Conservation (phyloP, 2,888 invertebrate species). For the Hofmannophila pseudospretella region DNA sequence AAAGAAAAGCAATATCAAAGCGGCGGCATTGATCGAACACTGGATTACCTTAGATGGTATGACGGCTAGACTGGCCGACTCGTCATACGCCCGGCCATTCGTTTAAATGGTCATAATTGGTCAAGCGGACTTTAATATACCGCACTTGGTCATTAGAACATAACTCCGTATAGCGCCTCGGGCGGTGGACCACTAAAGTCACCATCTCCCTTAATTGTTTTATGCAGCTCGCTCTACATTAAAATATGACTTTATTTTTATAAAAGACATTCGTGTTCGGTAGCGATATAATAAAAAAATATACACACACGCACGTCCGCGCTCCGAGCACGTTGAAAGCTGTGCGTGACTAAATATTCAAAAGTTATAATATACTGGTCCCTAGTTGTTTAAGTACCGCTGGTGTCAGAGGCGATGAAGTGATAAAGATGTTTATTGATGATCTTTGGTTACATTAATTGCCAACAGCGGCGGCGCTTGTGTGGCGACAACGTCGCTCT, state of each 20-base stretch:
- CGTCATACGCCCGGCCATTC: slow-evolving; percentile 55
- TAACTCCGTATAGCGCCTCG: slow-evolving; percentile 22
- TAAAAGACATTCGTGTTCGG: slow-evolving; percentile 29
- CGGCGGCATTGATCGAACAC: slow-evolving; percentile 52
- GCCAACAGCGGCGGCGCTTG: slow-evolving; percentile 70
- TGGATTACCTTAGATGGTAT: slow-evolving; percentile 66
- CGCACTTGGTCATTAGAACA: slow-evolving; percentile 56
- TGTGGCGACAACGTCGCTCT: slow-evolving; percentile 51
- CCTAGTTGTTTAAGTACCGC: slow-evolving; percentile 58
- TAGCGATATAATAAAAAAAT: slow-evolving; percentile 32
- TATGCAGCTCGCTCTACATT: slow-evolving; percentile 21
- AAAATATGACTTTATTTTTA: slow-evolving; percentile 17
- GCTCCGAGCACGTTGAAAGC: slow-evolving; percentile 42
- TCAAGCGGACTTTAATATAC: slow-evolving; percentile 50
- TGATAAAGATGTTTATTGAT: slow-evolving; percentile 76
- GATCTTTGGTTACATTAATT: slow-evolving; percentile 74
- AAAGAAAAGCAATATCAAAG: slow-evolving; percentile 57
- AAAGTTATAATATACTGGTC: slow-evolving; percentile 53
- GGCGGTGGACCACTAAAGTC: slow-evolving; percentile 12
- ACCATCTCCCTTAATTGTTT: slow-evolving; percentile 21
- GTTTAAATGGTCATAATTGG: slow-evolving; percentile 73
- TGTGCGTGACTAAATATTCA: slow-evolving; percentile 68
- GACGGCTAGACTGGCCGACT: slow-evolving; percentile 49
- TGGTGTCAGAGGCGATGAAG: slow-evolving; percentile 68
- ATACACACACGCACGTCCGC: slow-evolving; percentile 17